Evolutionary conservation across 2,113 vertebrate genomes (phyloP).

Genomic region (Cyphotilapia sp.): DNA sequence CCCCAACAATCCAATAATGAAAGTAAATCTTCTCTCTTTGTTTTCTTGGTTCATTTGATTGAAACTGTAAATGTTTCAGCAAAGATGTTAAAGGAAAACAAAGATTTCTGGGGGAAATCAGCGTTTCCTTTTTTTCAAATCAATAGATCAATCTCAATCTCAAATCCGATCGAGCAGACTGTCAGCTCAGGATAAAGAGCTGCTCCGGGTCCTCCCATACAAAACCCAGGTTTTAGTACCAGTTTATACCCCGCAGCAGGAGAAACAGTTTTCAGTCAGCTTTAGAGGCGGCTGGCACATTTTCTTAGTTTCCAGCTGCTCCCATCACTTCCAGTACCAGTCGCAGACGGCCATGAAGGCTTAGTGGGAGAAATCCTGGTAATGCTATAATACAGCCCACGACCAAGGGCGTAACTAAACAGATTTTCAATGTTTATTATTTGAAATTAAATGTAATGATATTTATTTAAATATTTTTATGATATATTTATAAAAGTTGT

Average conservation of each 20-base stretch:
- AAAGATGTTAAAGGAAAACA: not conserved
- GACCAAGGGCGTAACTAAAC: fast-evolving
- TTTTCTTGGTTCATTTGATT: not conserved
- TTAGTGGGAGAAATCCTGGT: not conserved
- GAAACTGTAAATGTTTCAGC: not conserved
- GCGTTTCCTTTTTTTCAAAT: not conserved
- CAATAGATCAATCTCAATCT: not conserved
- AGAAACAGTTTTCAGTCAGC: not conserved
- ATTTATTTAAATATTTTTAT: not conserved
- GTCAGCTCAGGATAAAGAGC: not conserved
- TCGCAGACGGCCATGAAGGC: not conserved
- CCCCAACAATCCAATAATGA: not conserved
- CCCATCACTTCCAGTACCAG: not conserved
- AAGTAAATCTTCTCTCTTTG: not conserved
- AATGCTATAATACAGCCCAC: not conserved
- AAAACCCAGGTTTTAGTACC: not conserved
- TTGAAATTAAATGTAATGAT: not conserved
- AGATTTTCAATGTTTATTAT: not conserved
- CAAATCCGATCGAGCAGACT: not conserved
- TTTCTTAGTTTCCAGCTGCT: not conserved
- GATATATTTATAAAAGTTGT: not conserved
- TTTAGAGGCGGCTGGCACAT: not conserved
- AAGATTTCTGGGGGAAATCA: not conserved
- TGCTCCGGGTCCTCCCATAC: not conserved
- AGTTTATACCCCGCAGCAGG: fast-evolving